phyloP scores from a whole-genome alignment of 2,797 vertebrate species.

The Thripadectes ignobilis region DNA sequence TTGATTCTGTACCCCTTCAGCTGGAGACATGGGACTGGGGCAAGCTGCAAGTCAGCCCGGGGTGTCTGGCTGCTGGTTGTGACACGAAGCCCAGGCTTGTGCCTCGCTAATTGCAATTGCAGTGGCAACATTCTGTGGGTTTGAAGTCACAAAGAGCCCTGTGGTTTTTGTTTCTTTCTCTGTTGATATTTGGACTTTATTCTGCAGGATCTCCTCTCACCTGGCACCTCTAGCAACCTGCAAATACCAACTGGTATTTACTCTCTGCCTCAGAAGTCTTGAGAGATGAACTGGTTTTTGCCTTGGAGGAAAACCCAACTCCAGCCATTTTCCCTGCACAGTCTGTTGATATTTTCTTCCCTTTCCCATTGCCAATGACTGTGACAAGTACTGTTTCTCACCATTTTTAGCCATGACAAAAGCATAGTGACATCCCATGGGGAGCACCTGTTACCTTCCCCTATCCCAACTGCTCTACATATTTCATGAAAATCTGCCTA shows the following conservation, averaged over 20 bases:
- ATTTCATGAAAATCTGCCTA: neutral
- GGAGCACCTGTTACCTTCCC: neutral
- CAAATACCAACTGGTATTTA: neutral
- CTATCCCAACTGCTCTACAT: neutral
- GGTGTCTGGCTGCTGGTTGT: neutral
- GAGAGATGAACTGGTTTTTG: neutral
- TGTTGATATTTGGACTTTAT: neutral
- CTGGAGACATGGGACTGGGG: neutral
- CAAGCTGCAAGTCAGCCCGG: neutral
- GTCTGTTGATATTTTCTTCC: neutral
- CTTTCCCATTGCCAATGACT: neutral
- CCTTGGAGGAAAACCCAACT: neutral
- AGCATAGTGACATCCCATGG: neutral
- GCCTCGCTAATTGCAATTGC: rapidly evolving
- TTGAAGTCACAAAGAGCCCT: neutral
- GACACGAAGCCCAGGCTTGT: neutral
- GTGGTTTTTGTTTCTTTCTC: neutral
- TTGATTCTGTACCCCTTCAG: neutral
- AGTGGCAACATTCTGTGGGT: neutral
- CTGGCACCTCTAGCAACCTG: neutral
- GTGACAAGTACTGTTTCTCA: neutral
- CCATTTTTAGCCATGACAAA: neutral
- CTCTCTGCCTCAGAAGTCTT: neutral
- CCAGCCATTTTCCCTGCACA: neutral
- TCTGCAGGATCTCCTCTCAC: neutral